Evolutionary conservation across 2,888 invertebrate genomes (phyloP), one percentile per base, ranked within the genome.

Genomic region (Listrodromus nycthemerus): DNA sequence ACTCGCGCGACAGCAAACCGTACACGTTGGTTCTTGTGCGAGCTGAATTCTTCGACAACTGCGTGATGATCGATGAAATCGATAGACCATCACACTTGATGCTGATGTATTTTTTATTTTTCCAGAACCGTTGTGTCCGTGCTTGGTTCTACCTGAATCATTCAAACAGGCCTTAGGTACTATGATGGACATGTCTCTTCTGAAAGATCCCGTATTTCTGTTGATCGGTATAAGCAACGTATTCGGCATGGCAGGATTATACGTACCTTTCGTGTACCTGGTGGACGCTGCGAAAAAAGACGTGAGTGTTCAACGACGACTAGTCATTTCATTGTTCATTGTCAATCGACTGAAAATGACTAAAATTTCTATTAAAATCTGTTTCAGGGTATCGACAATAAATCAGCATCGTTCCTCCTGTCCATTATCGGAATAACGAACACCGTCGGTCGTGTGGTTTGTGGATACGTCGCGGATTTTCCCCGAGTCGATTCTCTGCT

Each of bases 221-320:
- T 94, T 98, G 75, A 98, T 99, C 91, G 98, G 98, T 83, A 95
- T 99, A 75, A 98, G 98, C 86, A 99, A 99, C 93, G 95, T 99
- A 80, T 98, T 99, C 93, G 99, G 99, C 89, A 99, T 99, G 97
- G 97, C 99, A 75, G 99, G 99, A 87, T 96, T 99, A 77, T 99
- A 99, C 94, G 98, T 99, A 87, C 99, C 99, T 52, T 99, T 98
- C 93, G 97, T 98, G 69, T 99, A 98, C 92, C 95, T 99, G 77
- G 97, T 98, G 30, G 97, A 98, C 89, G 96, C 97, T 75, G 97
- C 97, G 13, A 95, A 94, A 82, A 93, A 94, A 78, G 96, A 96
- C 91, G 97, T 97, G 93, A 95, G 95, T 94, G 19, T 21, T 8
- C 2, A 30, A 30, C 61, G 61, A 30, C 10, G 21, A 24, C 24